Evolutionary conservation across 2,888 invertebrate genomes (phyloP), one percentile per base, ranked within the genome.

Genomic region (Athripsodes cinereus): DNA sequence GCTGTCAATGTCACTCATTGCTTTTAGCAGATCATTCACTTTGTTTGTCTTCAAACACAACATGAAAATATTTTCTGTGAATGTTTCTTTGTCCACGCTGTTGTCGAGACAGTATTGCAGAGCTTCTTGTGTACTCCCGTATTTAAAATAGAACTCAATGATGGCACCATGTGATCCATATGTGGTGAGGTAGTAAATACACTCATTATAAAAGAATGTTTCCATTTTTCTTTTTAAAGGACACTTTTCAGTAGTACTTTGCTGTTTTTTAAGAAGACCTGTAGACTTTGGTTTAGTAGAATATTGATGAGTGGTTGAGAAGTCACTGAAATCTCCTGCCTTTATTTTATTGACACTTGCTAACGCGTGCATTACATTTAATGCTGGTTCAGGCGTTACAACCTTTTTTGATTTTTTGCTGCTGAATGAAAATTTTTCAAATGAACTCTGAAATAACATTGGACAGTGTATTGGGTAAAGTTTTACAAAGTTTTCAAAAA

Each of bases 161-260:
- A 90, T 81, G 10, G 87, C 85, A 0, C 81, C 75, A 67, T 87
- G 86, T 2, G 86, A 87, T 1, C 92, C 94, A 67, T 93, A 95
- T 59, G 83, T 86, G 2, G 81, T 79, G 2, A 95, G 75, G 71
- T 95, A 96, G 70, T 87, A 90, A 1, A 91, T 71, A 66, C 90
- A 91, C 73, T 95, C 94, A 60, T 86, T 83, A 66, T 87, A 87
- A 64, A 83, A 82, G 64, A 81, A 77, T 0, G 81, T 78, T 59
- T 83, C 81, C 0, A 83, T 68, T 64, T 71, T 72, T 64, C 67
- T 67, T 18, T 69, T 69, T 34, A 73, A 66, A 49, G 75, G 74
- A 1, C 68, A 53, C 68, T 77, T 78, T 46, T 64, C 62, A 35
- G 49, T 46, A 2, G 49, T 46, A 2, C 20, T 16, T 20, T 16